Evolutionary conservation across 1,140 invertebrate species (phyloP), one percentile per base, ranked within the genome.

Genomic region (Drosophila sp.): DNA sequence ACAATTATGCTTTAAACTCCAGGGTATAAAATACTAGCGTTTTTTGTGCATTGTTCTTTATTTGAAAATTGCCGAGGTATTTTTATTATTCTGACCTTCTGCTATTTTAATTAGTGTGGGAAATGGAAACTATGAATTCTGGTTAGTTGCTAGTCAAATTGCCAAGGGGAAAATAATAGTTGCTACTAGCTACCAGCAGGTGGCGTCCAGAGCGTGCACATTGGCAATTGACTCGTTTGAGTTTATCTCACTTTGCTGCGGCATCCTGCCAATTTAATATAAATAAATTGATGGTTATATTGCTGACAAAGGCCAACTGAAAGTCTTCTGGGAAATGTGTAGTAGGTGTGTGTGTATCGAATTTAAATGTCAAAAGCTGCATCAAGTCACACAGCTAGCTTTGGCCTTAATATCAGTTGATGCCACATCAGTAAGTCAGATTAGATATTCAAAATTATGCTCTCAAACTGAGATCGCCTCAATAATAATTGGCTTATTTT

Each of bases 371-470:
- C 4, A 9, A 53, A 18, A 51, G 21, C 14, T 66, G 46, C 41
- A 48, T 4, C 43, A 40, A 13, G 18, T 16, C 43, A 45, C 62
- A 18, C 0, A 69, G 71, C 7, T 36, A 8, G 9, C 66, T 16
- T 40, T 27, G 18, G 7, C 18, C 51, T 45, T 70, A 43, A 50
- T 45, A 18, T 70, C 36, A 74, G 9, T 36, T 41, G 13, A 8
- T 41, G 9, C 4, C 18, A 51, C 6, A 11, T 9, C 21, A 18
- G 38, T 25, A 29, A 38, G 5, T 40, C 21, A 13, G 34, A 11
- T 7, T 21, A 41, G 8, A 53, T 40, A 81, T 70, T 84, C 82
- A 2, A 87, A 86, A 87, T 79, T 76, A 51, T 16, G 57, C 18
- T 48, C 46, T 72, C 21, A 13, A 57, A 48, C 40, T 40, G 21